Evolutionary conservation across 2,113 vertebrate species (phyloP).

Genomic region (Illadopsis cleaveri): DNA sequence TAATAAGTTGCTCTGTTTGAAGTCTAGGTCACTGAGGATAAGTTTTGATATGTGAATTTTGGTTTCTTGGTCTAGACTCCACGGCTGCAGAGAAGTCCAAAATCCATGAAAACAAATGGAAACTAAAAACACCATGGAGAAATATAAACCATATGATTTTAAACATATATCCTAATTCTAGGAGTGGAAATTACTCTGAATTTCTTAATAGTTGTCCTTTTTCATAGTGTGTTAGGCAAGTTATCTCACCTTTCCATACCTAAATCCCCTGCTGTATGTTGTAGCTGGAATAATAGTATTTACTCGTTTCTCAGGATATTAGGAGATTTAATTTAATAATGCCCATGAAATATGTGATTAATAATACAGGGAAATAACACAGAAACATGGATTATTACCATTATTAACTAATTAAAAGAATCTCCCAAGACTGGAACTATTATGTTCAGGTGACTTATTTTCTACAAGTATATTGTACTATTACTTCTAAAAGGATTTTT

Average conservation of each 20-base stretch:
- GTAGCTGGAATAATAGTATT: background rate
- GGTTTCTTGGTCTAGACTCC: background rate
- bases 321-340: background rate
- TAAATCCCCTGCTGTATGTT: background rate
- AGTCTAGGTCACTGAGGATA: background rate
- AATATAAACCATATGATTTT: background rate
- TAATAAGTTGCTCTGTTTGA: background rate
- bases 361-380: background rate
- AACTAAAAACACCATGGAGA: background rate
- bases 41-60: background rate
- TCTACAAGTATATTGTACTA: background rate
- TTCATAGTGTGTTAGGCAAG: background rate
- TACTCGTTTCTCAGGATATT: background rate
- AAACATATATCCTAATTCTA: background rate
- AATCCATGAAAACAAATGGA: background rate
- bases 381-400: background rate
- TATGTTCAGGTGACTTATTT: background rate
- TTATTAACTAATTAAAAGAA: constrained; percentile 41
- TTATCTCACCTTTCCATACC: background rate
- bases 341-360: background rate
- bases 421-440: background rate
- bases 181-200: background rate
- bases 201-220: background rate
- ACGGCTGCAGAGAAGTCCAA: background rate
- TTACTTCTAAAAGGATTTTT: background rate